Evolutionary conservation across 2,113 vertebrate genomes (phyloP).

Genomic region (Athene cunicularia): DNA sequence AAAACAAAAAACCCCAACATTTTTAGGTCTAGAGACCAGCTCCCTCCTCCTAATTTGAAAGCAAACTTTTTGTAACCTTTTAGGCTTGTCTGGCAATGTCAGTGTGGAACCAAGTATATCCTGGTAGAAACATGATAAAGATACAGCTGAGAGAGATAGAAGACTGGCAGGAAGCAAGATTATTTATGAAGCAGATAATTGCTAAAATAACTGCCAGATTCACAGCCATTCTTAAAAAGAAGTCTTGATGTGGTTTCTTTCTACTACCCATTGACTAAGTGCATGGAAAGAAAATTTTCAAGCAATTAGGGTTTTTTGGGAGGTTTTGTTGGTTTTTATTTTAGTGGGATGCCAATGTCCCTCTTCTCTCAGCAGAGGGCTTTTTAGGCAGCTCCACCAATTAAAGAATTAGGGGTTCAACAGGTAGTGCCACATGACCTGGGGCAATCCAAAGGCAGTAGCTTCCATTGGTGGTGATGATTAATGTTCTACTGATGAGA

Average conservation of each 20-base stretch:
- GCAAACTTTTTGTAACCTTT: neutral
- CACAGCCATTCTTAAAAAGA: neutral
- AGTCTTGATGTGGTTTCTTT: neutral
- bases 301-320: neutral
- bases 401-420: neutral
- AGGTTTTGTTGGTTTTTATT: neutral
- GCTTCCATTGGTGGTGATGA: neutral
- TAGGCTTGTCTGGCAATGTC: neutral
- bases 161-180: neutral
- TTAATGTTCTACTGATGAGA: neutral
- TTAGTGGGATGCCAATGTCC: neutral
- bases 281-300: neutral
- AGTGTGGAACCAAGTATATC: neutral
- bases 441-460: neutral
- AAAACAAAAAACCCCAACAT: neutral
- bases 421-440: neutral
- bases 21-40: neutral
- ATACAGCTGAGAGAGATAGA: neutral
- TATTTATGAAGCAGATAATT: neutral
- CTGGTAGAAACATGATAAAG: neutral
- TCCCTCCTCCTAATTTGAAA: neutral
- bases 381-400: neutral
- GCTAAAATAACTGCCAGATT: neutral
- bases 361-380: neutral
- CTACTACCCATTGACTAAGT: neutral